Evolutionary conservation across 2,113 vertebrate genomes (phyloP), one percentile per base, ranked within the genome.

Genomic region (Edolisoma coerulescens): DNA sequence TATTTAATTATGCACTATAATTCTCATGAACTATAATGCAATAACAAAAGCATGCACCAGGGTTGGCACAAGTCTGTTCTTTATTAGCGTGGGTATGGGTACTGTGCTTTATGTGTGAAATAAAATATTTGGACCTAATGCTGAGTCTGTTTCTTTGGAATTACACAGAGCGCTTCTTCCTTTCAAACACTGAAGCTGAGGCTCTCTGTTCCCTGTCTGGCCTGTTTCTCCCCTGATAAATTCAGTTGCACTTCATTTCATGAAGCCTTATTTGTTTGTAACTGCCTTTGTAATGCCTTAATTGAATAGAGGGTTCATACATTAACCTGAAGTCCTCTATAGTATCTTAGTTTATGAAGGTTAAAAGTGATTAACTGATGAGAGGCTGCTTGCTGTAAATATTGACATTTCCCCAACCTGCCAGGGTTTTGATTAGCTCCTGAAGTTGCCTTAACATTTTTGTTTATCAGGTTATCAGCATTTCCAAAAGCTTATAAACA

Each of bases 1-100:
- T 98, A 97, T 97, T 98, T 98, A 98, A 98, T 98, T 98, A 98
- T 97, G 97, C 96, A 95, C 97, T 94, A 97, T 98, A 98, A 98
- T 96, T 98, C 97, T 98, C 95, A 96, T 95, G 92, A 96, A 98
- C 97, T 97, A 97, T 98, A 98, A 98, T 98, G 96, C 97, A 98
- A 98, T 98, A 98, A 97, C 94, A 97, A 97, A 98, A 98, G 94
- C 98, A 97, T 89, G 96, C 91, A 96, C 95, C 77, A 73, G 87
- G 79, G 88, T 97, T 98, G 97, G 97, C 98, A 96, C 95, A 95
- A 98, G 96, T 70, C 97, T 97, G 97, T 97, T 97, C 96, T 97
- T 97, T 98, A 98, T 98, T 98, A 98, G 97, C 61, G 56, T 89
- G 89, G 59, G 92, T 85, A 71, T 10, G 96, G 96, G 96, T 96